Base-by-base conservation (phyloP, 2,797 vertebrate genomes). In the Gadopsis marmoratus region DNA sequence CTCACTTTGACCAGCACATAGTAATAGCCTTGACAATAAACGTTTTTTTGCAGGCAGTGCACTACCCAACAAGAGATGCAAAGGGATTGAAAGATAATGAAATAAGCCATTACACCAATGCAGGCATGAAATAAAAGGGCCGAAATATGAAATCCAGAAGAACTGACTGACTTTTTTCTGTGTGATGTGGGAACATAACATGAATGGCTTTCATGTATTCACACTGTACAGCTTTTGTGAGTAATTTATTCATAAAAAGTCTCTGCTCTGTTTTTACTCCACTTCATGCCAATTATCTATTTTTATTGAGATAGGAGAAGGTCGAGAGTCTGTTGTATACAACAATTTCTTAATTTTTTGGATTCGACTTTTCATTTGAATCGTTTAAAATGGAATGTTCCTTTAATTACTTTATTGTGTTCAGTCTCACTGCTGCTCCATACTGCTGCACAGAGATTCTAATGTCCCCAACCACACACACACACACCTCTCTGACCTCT, bases 401-500 rank as follows among this genome's bases (percentile, higher is more conserved):
- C 7, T 33, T 62, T 61, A 19, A 48, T 50, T 68, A 33, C 26
- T 58, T 43, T 41, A 7, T 37, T 13, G 7, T 26, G 16, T 43
- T 58, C 21, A 26, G 5, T 64, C 3, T 41, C 14, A 7, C 47
- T 63, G 17, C 50, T 21, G 1, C 13, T 70, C n/a, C 4, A 17
- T 37, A 69, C 26, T 55, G 60, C 61, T 54, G 37, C 5, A 54
- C 37, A 76, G n/a, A 3, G 47, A 62, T 76, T 55, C 60, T 26
- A 70, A 5, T 33, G 41, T 60, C 7, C 29, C 7, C 37, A 65
- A 9, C 21, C 63, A 35, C 21, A 43, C 54, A 37, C 60, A 58
- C 39, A 59, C 56, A 41, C 39, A 58, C 9, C 19, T 11, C 33
- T 47, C 58, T 86, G 76, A 87, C 89, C 81, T 79, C 55, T 58